phyloP scores from a whole-genome alignment of 2,888 invertebrate species.

The Cheilosia variabilis region DNA sequence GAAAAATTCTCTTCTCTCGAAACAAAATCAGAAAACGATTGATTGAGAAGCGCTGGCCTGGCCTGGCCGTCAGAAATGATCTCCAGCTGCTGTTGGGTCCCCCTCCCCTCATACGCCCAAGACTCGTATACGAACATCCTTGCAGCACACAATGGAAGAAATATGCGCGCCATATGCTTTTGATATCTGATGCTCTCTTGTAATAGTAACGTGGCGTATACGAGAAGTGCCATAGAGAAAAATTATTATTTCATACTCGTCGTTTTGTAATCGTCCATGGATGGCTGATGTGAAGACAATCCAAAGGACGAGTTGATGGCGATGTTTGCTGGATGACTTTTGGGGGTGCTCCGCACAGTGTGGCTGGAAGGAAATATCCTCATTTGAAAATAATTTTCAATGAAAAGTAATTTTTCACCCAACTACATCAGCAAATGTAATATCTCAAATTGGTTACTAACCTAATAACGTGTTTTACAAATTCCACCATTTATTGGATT shows the following conservation, averaged over 20 bases:
- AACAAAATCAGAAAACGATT: constrained; percentile 72
- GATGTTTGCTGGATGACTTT: constrained; percentile 33
- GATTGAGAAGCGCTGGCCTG: constrained; percentile 69
- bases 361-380: constrained; percentile 1
- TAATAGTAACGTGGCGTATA: constrained; percentile 35
- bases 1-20: constrained; percentile 24
- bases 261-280: constrained; percentile 71
- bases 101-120: background rate
- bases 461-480: too few relatives aligned
- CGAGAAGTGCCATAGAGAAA: constrained; percentile 59
- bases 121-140: constrained; percentile 13
- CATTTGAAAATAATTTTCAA: too few relatives aligned
- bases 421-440: too few relatives aligned
- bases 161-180: constrained; percentile 69
- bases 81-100: constrained; percentile 13
- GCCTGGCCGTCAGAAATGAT: constrained; percentile 52
- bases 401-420: too few relatives aligned
- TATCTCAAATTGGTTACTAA: too few relatives aligned
- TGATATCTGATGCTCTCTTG: constrained; percentile 57
- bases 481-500: too few relatives aligned
- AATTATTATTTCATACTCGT: constrained; percentile 74
- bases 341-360: constrained; percentile 28
- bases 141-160: constrained; percentile 38
- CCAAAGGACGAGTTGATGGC: constrained; percentile 55
- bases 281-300: constrained; percentile 65